Percentiles rank a stretch among this genome's conserved stretches.
phyloP scores from a whole-genome alignment of 2,113 vertebrate species.

The Echinops telfairi region DNA sequence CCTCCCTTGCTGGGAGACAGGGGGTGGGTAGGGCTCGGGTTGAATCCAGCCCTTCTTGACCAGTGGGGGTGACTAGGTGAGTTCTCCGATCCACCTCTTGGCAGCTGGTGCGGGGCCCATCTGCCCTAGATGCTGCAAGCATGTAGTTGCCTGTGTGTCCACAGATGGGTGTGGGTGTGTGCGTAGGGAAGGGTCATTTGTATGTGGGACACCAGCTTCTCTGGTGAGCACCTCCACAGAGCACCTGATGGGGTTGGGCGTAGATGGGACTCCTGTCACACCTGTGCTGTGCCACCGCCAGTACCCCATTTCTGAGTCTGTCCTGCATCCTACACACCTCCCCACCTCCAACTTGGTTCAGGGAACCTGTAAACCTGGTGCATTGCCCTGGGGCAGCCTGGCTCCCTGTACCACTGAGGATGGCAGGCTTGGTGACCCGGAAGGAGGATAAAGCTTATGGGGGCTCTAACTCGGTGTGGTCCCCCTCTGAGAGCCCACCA shows the following conservation, averaged over 20 bases:
- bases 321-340: background rate
- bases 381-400: background rate
- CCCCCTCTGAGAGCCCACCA: no score
- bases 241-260: fast-evolving
- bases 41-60: background rate
- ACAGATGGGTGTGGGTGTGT: fast-evolving
- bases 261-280: background rate
- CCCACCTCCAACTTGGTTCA: background rate
- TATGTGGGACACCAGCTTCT: background rate
- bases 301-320: background rate
- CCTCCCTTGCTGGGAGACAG: background rate
- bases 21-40: background rate
- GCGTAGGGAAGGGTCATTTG: background rate
- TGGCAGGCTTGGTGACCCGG: background rate
- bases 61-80: background rate
- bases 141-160: no score
- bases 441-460: no score
- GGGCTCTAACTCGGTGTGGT: no score
- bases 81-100: fast-evolving
- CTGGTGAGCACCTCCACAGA: background rate
- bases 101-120: background rate
- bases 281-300: background rate
- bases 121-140: background rate
- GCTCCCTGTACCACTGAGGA: background rate
- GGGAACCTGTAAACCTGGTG: background rate